Base-by-base conservation (phyloP, 2,888 invertebrate species). In the Epiblema foenella region DNA sequence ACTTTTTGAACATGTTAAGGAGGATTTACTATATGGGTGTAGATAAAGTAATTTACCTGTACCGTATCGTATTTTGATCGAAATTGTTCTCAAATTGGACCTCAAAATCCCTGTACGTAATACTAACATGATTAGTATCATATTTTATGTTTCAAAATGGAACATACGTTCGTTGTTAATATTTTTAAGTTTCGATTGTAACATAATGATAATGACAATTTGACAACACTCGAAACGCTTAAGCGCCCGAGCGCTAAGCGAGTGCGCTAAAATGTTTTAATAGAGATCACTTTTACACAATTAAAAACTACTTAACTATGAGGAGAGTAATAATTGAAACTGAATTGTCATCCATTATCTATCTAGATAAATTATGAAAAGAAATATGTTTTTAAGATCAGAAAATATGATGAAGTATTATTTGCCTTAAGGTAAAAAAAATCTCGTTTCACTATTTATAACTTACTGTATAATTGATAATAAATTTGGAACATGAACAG, bases 101-200 rank as follows among this genome's bases (percentile, higher is more conserved):
- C 49, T 49, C 51, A 10, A n/a, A 33, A 29, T 9, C n/a, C n/a
- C 9, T 29, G 29, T 56, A 12, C 46, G 46, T 46, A 12, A 12
- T 20, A 56, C 56, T 56, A 37, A 67, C 49, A 18, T 24, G 18
- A 52, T 39, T 11, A 52, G 37, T 58, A 37, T 33, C 17, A 29
- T 17, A 46, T 51, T 52, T 37, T 46, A 57, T 24, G 42, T 39
- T 57, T 37, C 51, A 69, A 69, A 69, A 18, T 54, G 24, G 46
- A 52, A 20, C 46, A 54, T 17, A 52, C 39, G 24, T 39, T 60
- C 54, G 8, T 37, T 29, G 29, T 56, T 29, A 15, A 24, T n/a
- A 46, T n/a, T 46, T n/a, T 46, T n/a, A 46, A 46, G 46, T n/a
- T 46, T 42, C 12, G 15, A 15, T 15, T 42, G 15, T 42, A 42